Conservation (phyloP, 2,888 invertebrate species). For the Volucella zonaria region DNA sequence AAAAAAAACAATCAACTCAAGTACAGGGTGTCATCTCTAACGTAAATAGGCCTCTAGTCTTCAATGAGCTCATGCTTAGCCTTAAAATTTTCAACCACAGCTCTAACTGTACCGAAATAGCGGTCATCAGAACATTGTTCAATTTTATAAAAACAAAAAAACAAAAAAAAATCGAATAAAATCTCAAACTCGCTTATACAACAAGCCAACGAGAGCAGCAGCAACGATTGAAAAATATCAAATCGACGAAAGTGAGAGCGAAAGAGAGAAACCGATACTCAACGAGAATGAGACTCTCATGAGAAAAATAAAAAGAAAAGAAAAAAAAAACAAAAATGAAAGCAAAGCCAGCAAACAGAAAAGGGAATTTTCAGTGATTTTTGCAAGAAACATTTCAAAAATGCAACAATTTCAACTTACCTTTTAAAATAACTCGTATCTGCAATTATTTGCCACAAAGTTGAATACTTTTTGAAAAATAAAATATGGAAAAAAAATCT, state of each 20-base stretch:
- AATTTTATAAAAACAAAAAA: background rate
- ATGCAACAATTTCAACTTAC: slow-evolving; percentile 25
- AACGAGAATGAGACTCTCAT: background rate
- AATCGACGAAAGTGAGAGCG: background rate
- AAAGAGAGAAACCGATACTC: background rate
- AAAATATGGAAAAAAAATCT: background rate
- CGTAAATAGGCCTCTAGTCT: background rate
- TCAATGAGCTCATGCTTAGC: background rate
- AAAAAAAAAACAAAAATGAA: background rate
- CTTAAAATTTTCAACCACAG: background rate
- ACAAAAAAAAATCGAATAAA: background rate
- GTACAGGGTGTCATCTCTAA: background rate
- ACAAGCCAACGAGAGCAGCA: background rate
- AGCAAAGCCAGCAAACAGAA: background rate
- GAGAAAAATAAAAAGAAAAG: background rate
- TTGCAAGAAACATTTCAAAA: slow-evolving; percentile 9
- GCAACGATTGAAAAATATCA: background rate
- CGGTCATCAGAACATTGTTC: slow-evolving; percentile 24
- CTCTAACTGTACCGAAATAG: slow-evolving; percentile 5
- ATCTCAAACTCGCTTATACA: slow-evolving; percentile 6
- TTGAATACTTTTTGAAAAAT: background rate
- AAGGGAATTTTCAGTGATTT: background rate
- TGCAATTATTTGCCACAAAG: background rate
- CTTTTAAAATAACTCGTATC: slow-evolving; percentile 6
- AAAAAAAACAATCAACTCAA: background rate